phyloP scores from a whole-genome alignment of 37 sponge, comb jelly and placozoan genomes.

The Beroe forskalii region DNA sequence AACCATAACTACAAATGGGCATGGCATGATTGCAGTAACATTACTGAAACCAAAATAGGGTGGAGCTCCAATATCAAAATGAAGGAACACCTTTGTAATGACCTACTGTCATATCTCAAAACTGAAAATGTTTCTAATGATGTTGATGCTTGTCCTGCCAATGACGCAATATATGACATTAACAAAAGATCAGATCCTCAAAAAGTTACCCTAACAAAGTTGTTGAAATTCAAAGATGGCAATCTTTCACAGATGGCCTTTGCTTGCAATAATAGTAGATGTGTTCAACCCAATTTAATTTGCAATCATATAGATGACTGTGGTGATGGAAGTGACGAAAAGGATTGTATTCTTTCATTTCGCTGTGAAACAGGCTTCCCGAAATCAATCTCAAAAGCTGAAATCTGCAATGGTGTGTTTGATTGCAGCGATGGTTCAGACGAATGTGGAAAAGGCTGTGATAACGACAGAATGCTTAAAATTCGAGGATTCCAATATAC shows the following conservation, averaged over 20 bases:
- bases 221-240: neutral
- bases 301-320: slow-evolving; percentile 25
- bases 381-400: neutral
- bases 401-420: neutral
- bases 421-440: slow-evolving; percentile 2
- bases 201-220: neutral
- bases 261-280: slow-evolving; percentile 1
- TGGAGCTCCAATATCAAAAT: too few species aligned
- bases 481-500: neutral
- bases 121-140: too few species aligned
- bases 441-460: neutral
- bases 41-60: too few species aligned
- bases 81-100: neutral
- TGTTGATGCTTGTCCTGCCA: neutral
- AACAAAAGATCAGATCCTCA: neutral
- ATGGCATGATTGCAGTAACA: slow-evolving; percentile 14
- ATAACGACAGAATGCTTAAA: neutral
- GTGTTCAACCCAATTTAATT: neutral
- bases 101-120: neutral
- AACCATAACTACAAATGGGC: neutral
- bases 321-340: slow-evolving; percentile 20
- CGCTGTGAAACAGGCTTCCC: neutral
- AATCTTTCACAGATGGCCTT: neutral
- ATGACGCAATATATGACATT: neutral
- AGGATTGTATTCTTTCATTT: neutral